Base-by-base conservation (phyloP, 2,888 invertebrate species). In the Iselma pallidipennis region DNA sequence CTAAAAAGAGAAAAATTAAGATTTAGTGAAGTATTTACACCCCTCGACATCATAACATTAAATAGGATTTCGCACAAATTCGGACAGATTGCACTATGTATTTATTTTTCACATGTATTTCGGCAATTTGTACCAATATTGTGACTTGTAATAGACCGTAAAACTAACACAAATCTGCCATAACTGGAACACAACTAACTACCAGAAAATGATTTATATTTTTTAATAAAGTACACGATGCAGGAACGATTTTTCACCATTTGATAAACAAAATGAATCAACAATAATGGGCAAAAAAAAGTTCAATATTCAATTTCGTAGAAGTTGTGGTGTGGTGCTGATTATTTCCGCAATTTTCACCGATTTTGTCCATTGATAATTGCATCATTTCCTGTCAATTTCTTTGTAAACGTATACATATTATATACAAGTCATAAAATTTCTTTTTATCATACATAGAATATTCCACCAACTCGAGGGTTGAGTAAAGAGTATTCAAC, bases 121-220 rank as follows among this genome's bases (percentile, higher is more conserved):
- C 62, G 53, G 78, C 79, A 77, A 77, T 78, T 78, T 79, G 78
- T 79, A 76, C 77, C 78, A 77, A 78, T 76, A 78, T 74, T 74
- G 71, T 70, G 72, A 73, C 72, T 71, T 66, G 69, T 71, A 75
- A 76, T 74, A 74, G 76, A 69, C 77, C 70, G 73, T 76, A 77
- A 77, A 77, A 73, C 73, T 69, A 71, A 69, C 72, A 73, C 69
- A 71, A 71, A 73, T 74, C 71, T 71, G 70, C 66, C 61, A 67
- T 74, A 73, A 73, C 65, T 66, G 57, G 61, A 63, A 59, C 61
- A 57, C 55, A 66, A 66, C 60, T 59, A 66, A 63, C 63, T 59
- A 49, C n/a, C n/a, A 48, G n/a, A 57, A 59, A 59, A 63, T 67
- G 71, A 71, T 70, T 71, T 71, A 71, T 71, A 66, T 65, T 68